phyloP scores from a whole-genome alignment of 2,888 invertebrate genomes.

The Stramonita haemastoma region DNA sequence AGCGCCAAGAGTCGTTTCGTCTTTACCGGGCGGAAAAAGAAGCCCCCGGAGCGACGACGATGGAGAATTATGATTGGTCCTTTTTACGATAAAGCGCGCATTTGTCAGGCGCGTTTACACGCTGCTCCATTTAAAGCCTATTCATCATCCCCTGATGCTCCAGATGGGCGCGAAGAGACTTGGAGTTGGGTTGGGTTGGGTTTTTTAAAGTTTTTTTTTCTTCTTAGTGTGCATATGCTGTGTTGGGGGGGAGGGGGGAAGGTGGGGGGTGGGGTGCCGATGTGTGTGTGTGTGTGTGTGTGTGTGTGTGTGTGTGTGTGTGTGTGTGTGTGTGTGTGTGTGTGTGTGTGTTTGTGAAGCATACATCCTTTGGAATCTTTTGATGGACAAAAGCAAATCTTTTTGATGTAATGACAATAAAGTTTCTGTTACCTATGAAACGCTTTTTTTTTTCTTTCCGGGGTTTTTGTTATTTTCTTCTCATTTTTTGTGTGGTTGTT shows the following conservation, averaged over 20 bases:
- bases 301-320: conserved; percentile 5
- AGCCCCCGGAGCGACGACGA: not conserved
- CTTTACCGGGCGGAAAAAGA: not conserved
- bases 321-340: not conserved
- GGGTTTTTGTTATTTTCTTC: too few species aligned
- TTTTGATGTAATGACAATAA: too few species aligned
- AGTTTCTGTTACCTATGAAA: too few species aligned
- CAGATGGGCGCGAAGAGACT: not conserved
- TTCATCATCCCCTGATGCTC: not conserved
- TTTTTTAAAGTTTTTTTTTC: not conserved
- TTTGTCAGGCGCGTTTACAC: conserved; percentile 13
- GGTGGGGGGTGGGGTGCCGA: not conserved
- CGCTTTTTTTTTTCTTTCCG: too few species aligned
- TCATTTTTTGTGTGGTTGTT: too few species aligned
- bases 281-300: conserved; percentile 12
- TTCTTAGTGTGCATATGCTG: too few species aligned
- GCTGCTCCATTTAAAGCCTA: not conserved
- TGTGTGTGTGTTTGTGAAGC: not conserved
- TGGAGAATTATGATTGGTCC: conserved; percentile 24
- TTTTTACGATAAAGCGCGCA: conserved; percentile 4
- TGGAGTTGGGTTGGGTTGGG: too few species aligned
- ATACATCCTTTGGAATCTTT: too few species aligned
- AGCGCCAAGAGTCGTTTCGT: not conserved
- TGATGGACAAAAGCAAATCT: too few species aligned
- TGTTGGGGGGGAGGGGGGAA: too few species aligned